Evolutionary conservation across 2,888 invertebrate species (phyloP), one percentile per base, ranked within the genome.

Genomic region (Serripes groenlandicus): DNA sequence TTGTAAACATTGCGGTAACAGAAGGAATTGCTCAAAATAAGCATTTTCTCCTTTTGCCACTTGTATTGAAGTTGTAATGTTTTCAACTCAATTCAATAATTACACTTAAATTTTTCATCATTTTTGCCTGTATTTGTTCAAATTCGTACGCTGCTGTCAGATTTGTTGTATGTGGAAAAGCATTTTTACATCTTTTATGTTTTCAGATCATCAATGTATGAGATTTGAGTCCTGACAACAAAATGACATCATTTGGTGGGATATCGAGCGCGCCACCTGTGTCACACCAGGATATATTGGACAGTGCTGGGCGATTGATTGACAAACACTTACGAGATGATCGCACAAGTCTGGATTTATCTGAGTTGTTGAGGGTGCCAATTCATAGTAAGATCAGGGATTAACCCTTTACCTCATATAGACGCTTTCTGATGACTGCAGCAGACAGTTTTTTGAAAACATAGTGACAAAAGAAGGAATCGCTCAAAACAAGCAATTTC

Each of bases 301-400:
- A 92, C 34, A 86, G 78, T 72, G 89, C 92, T 23, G 90, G 88
- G 1, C 78, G 90, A 60, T 78, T 91, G 54, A 86, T 93, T n/a
- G 93, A 93, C 78, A 90, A 87, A 75, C 90, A 91, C 71, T 76
- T 92, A 9, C 91, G 88, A 64, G 92, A 92, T 68, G 93, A 93
- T 75, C 78, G 89, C 15, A 90, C 86, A 28, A 91, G 91, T 75
- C 81, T 89, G 2, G 93, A 92, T 68, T 80, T 92, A 11, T 91
- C 91, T 0, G 91, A 91, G 37, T 88, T 90, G n/a, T 82, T 93
- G 0, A 83, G 89, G 81, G 89, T 93, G 26, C 90, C 90, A n/a
- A 78, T 91, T 74, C 91, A 92, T 54, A 83, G 93, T 93, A 90
- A 88, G 90, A 11, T 42, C 15, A 42, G 9, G 15, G 15, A 15